Evolutionary conservation across 2,113 vertebrate species (phyloP).

Genomic region (Alethe castanea): DNA sequence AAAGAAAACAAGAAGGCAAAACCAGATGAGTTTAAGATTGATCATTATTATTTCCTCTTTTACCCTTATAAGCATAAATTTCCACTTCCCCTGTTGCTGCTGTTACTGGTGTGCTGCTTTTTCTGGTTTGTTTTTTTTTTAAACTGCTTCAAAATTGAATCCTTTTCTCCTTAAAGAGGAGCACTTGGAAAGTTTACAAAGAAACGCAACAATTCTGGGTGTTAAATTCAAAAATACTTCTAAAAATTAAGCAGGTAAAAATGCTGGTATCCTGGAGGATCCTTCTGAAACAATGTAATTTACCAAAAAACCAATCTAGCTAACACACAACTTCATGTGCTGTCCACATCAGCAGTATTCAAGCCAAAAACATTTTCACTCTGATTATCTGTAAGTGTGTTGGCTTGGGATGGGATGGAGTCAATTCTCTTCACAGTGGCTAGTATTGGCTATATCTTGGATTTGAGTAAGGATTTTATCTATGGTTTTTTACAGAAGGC

Average conservation of each 20-base stretch:
- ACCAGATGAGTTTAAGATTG: neutral
- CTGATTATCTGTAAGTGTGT: neutral
- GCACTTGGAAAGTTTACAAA: neutral
- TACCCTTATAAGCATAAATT: neutral
- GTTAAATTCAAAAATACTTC: neutral
- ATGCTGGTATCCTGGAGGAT: neutral
- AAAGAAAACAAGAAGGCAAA: conserved; percentile 30
- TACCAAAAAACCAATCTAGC: neutral
- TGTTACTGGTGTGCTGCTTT: fast-evolving
- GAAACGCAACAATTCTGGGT: neutral
- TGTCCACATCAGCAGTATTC: neutral
- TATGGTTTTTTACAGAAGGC: neutral
- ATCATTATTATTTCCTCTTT: neutral
- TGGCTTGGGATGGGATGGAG: neutral
- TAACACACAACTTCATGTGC: neutral
- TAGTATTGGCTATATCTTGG: fast-evolving
- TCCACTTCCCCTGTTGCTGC: neutral
- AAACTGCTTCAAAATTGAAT: neutral
- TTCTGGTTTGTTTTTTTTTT: no score
- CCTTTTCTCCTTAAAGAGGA: neutral
- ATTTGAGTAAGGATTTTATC: neutral
- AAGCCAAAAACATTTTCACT: neutral
- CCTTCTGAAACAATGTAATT: neutral
- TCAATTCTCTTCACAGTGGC: neutral
- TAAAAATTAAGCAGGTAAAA: neutral